Evolutionary conservation across 1,140 invertebrate genomes (phyloP).

Genomic region (Lepidotrigona ventralis): DNA sequence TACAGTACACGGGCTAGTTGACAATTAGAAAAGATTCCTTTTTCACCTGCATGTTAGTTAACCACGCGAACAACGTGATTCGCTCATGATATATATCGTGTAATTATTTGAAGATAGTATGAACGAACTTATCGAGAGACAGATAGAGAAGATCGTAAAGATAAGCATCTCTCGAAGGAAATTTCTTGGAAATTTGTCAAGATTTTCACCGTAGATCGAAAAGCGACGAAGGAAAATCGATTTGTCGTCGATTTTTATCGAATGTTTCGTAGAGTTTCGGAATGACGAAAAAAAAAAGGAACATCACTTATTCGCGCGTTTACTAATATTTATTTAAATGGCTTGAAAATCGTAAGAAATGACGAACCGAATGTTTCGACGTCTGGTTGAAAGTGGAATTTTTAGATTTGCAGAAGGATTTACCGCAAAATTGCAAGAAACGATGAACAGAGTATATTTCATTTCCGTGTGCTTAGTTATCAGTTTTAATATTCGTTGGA

Average conservation of each 20-base stretch:
- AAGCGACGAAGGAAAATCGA: not conserved
- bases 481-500: no score
- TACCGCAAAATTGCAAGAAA: no score
- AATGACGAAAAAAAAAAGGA: not conserved
- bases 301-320: no score
- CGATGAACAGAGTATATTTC: no score
- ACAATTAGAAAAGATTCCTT: conserved; percentile 13
- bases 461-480: no score
- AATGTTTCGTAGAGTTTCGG: not conserved
- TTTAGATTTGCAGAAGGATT: no score
- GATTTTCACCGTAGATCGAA: conserved; percentile 1
- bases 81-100: not conserved
- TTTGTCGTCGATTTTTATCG: not conserved
- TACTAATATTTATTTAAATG: no score
- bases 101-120: conserved; percentile 9
- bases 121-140: not conserved
- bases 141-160: not conserved
- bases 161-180: not conserved
- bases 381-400: no score
- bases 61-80: not conserved
- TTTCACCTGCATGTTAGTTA: not conserved
- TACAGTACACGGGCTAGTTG: conserved; percentile 2
- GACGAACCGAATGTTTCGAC: no score
- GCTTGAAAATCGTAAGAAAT: no score
- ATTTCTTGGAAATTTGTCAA: conserved; percentile 22